Evolutionary conservation across 2,797 vertebrate species (phyloP), one percentile per base, ranked within the genome.

Genomic region (Dermochelys coriacea): DNA sequence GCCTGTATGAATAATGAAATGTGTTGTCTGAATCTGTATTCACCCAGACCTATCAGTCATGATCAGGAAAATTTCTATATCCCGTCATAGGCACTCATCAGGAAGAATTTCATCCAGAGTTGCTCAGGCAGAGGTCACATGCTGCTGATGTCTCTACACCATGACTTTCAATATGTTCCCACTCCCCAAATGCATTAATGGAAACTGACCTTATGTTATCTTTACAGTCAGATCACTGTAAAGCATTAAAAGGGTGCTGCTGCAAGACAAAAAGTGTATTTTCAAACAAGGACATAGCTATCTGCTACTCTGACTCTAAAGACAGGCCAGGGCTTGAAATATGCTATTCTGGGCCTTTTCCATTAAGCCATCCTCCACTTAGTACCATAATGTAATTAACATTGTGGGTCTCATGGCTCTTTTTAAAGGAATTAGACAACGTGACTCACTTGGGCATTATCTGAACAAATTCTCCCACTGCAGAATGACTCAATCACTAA

Each of bases 371-470:
- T 97, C 97, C 89, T 97, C 85, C 91, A 82, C 94, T 97, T 94
- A 90, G 94, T 85, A 94, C 96, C 93, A 93, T 98, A 98, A 98
- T 98, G 93, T 98, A 98, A 98, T 98, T 98, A 98, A 97, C 97
- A 97, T 96, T 97, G 95, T 96, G 87, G 97, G 95, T 97, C 98
- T 98, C 97, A 88, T 98, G 98, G 98, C 97, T 98, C 97, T 97
- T 97, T 97, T 98, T 97, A 98, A 98, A 93, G 82, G 97, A 98
- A 98, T 98, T 98, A 98, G 96, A 97, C 96, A 96, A 95, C 95
- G 98, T 98, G 98, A 98, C 96, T 98, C 98, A 98, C 97, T 98
- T 54, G 96, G 97, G 97, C 97, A 98, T 98, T 98, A 97, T 95
- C 94, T 94, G 97, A 97, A 98, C 92, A 97, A 98, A 85, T 94